Evolutionary conservation across 2,888 invertebrate genomes (phyloP), one percentile per base, ranked within the genome.

Genomic region (Synanthedon vespiformis): DNA sequence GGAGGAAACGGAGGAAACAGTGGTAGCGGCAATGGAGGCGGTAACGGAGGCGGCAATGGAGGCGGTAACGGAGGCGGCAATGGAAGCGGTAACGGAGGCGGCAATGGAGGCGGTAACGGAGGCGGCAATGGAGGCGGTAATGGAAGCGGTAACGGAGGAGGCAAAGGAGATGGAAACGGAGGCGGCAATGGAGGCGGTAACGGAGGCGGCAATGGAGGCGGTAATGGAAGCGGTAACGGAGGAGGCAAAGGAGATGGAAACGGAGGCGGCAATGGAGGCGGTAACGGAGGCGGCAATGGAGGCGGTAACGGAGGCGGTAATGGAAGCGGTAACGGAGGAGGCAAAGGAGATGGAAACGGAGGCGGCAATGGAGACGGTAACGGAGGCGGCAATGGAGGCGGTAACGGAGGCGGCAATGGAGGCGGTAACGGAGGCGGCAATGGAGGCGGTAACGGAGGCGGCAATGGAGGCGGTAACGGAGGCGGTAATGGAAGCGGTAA

Each of bases 111-210:
- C 4, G 58, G 61, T 8, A 58, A 55, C 4, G 54, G 60, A 13
- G 60, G 63, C 2, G 58, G 58, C 0, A 59, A 61, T 2, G 55
- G 58, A 11, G 62, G 63, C 0, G 58, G 61, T 4, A 59, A 61
- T 1, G 52, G 59, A 6, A 61, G 64, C 1, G 60, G 64, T 2
- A 55, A 61, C 3, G 58, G 64, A 0, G 60, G 61, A 0, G 16
- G 16, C 16, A 63, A n/a, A n/a, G n/a, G n/a, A n/a, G n/a, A n/a
- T 0, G 61, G 64, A 1, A 55, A 61, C 3, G 58, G 64, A 0
- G 60, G 61, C 0, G 16, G 16, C 16, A 2, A 2, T 16, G 60
- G 61, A 0, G 16, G 16, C 16, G 16, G 16, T 16, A 60, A 59
- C 11, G 60, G 61, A 4, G 55, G 61, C 10, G 57, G 61, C 6